Evolutionary conservation across 2,888 invertebrate species (phyloP).

Genomic region (Amiota minor): DNA sequence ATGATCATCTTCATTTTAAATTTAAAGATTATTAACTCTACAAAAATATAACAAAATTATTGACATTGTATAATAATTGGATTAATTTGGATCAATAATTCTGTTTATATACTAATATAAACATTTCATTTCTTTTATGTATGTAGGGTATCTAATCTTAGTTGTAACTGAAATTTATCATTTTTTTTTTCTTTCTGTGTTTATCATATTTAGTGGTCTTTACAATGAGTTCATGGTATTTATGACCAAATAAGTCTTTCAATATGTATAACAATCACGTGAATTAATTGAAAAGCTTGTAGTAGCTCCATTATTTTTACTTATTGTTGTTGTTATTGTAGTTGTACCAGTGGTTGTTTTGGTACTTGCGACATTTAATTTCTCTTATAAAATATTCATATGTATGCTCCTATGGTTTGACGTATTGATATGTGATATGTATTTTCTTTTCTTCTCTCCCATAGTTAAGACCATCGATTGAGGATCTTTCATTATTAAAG

Average conservation of each 20-base stretch:
- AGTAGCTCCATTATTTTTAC: background rate
- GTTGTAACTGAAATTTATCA: background rate
- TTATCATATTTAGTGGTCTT: background rate
- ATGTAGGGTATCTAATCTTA: too few relatives aligned
- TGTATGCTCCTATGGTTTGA: background rate
- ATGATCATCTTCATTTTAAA: too few relatives aligned
- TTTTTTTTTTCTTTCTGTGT: background rate
- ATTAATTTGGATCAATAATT: too few relatives aligned
- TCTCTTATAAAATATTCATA: constrained; percentile 37
- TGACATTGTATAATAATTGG: too few relatives aligned
- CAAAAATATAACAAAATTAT: too few relatives aligned
- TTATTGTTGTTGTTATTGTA: background rate
- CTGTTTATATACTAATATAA: too few relatives aligned
- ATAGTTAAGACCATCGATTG: background rate
- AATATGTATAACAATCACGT: constrained; percentile 5
- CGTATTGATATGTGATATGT: background rate
- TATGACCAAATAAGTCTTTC: background rate
- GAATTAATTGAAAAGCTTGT: background rate
- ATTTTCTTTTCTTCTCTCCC: too few relatives aligned
- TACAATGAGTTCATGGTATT: background rate
- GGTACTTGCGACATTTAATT: constrained; percentile 28
- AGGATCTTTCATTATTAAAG: too few relatives aligned
- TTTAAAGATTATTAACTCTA: too few relatives aligned
- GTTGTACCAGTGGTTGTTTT: background rate
- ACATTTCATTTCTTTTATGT: too few relatives aligned